Conservation (phyloP, 2,888 invertebrate genomes). For the Plagodis dolabraria region DNA sequence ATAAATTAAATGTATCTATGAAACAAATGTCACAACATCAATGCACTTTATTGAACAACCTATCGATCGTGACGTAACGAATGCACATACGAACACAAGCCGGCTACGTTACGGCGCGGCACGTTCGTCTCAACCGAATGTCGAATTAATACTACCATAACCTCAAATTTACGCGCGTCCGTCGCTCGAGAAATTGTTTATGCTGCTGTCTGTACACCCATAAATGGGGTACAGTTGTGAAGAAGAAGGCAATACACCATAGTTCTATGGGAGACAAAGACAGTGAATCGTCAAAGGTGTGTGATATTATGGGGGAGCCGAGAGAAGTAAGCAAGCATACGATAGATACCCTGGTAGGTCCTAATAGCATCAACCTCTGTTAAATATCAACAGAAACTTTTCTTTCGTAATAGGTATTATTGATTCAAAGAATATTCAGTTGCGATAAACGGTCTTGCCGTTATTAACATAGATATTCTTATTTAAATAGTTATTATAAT, state of each 20-base stretch:
- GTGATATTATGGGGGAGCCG: conserved; percentile 48
- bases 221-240: conserved; percentile 74
- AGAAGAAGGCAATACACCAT: conserved; percentile 55
- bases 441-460: too few species aligned
- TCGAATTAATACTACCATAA: conserved; percentile 81
- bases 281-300: conserved; percentile 57
- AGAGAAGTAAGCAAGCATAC: conserved; percentile 42
- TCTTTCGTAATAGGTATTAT: not conserved
- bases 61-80: conserved; percentile 69
- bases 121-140: conserved; percentile 72
- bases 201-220: conserved; percentile 71
- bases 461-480: too few species aligned
- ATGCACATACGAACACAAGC: conserved; percentile 57
- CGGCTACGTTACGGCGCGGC: conserved; percentile 39
- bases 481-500: not conserved
- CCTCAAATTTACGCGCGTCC: conserved; percentile 80
- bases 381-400: conserved; percentile 22
- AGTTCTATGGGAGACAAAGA: conserved; percentile 54
- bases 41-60: conserved; percentile 66
- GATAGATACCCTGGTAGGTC: conserved; percentile 30
- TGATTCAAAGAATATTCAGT: not conserved
- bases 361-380: conserved; percentile 27
- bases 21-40: conserved; percentile 49
- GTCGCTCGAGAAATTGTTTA: conserved; percentile 77
- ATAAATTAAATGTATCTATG: conserved; percentile 13